Evolutionary conservation across 2,113 vertebrate species (phyloP).

Genomic region (Pristiophorus japonicus): DNA sequence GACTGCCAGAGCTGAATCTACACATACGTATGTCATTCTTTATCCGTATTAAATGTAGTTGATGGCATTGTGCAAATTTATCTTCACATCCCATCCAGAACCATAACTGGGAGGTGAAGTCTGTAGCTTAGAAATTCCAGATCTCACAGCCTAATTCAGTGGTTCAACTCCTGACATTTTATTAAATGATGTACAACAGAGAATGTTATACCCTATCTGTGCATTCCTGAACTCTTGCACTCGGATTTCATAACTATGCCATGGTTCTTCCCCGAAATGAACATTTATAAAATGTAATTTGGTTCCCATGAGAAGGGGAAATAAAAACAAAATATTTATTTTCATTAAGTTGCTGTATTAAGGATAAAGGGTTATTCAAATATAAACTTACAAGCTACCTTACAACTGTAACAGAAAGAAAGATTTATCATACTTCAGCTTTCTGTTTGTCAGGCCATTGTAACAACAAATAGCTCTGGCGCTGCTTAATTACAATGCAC

Average conservation of each 20-base stretch:
- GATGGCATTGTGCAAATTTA: neutral
- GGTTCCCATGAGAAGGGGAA: neutral
- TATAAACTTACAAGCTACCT: neutral
- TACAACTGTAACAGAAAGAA: neutral
- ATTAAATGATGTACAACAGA: neutral
- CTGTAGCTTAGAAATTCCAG: constrained; percentile 8
- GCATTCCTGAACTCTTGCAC: constrained; percentile 8
- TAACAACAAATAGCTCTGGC: neutral
- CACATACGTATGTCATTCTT: neutral
- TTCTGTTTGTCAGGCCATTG: constrained; percentile 16
- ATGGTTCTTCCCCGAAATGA: neutral
- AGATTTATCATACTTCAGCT: neutral
- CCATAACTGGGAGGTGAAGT: neutral
- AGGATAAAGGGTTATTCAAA: neutral
- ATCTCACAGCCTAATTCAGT: neutral
- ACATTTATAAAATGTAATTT: constrained; percentile 25
- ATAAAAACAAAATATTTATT: neutral
- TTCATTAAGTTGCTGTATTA: neutral
- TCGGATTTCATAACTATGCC: neutral
- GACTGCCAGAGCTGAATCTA: neutral
- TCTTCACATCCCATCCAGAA: neutral
- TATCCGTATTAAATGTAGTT: neutral
- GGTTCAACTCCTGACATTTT: neutral
- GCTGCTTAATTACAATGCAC: neutral
- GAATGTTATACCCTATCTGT: neutral